Conservation (phyloP, 2,888 invertebrate species). For the Synanthedon myopaeformis region DNA sequence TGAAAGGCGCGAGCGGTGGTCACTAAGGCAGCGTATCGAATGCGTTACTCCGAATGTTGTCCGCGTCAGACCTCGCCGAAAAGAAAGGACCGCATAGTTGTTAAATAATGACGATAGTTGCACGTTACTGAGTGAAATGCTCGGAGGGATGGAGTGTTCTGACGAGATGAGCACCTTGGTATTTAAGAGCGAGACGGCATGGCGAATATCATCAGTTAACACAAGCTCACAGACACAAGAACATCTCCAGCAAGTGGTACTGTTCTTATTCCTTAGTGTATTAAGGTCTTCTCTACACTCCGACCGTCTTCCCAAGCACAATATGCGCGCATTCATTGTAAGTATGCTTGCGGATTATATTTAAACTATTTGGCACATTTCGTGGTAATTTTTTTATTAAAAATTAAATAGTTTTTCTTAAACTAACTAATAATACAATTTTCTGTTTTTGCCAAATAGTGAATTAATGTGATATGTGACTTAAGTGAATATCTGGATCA, state of each 20-base stretch:
- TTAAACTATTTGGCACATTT: constrained; percentile 37
- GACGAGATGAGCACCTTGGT: constrained; percentile 65
- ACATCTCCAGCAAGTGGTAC: constrained; percentile 50
- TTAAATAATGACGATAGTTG: constrained; percentile 67
- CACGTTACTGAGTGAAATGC: constrained; percentile 62
- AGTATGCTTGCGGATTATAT: constrained; percentile 35
- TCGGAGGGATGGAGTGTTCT: constrained; percentile 66
- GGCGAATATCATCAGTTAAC: constrained; percentile 68
- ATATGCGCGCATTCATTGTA: constrained; percentile 66
- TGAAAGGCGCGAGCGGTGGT: constrained; percentile 9
- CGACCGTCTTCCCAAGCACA: constrained; percentile 35
- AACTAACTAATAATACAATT: constrained; percentile 39
- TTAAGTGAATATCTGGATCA: neutral
- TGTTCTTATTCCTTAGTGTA: constrained; percentile 27
- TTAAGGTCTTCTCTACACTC: constrained; percentile 27
- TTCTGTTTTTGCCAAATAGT: constrained; percentile 40
- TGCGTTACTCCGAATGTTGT: constrained; percentile 23
- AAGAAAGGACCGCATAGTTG: constrained; percentile 64
- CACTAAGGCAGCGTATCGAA: constrained; percentile 52
- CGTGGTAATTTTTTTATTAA: constrained; percentile 18
- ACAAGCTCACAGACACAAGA: constrained; percentile 50
- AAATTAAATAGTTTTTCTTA: constrained; percentile 12
- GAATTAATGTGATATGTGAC: constrained; percentile 8
- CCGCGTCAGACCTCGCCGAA: constrained; percentile 46
- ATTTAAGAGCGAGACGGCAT: constrained; percentile 65